phyloP scores from a whole-genome alignment of 2,797 vertebrate species.

The Muraenolepis orangiensis region DNA sequence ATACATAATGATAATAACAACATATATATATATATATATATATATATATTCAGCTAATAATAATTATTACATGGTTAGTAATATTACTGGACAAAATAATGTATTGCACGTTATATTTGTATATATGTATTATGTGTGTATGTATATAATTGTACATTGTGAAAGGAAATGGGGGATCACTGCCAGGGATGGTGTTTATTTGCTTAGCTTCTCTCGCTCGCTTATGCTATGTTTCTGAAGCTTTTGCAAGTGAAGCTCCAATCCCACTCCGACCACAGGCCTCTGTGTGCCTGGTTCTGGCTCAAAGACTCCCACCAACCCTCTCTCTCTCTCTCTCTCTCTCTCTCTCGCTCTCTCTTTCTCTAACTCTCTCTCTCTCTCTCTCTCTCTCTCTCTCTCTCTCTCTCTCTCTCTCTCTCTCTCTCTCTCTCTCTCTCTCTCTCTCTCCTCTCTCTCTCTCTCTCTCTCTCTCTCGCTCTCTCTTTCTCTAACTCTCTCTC shows the following conservation, averaged over 20 bases:
- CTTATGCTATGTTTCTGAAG: too few relatives aligned
- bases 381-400: constrained; percentile 51
- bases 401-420: constrained; percentile 4
- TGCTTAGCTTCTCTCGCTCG: too few relatives aligned
- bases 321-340: constrained; percentile 12
- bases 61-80: neutral
- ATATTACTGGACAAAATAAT: neutral
- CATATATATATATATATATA: constrained; percentile 20
- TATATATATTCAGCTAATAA: neutral
- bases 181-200: neutral
- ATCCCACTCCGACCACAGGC: too few relatives aligned
- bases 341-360: constrained; percentile 58
- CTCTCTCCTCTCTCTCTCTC: constrained; percentile 64
- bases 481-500: constrained; percentile 60
- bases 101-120: neutral
- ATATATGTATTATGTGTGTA: neutral
- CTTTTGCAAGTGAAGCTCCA: too few relatives aligned
- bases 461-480: constrained; percentile 47
- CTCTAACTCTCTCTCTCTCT: constrained; percentile 36
- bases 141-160: neutral
- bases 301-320: constrained; percentile 20
- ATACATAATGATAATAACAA: constrained; percentile 37
- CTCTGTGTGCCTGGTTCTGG: neutral
- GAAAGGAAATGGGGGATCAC: neutral
- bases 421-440: neutral